These are phyloP conservation scores for Caenorhabditis sulstoni DNA, from an alignment of 2,888 invertebrate species.

Conservation along the genomic window DNA sequence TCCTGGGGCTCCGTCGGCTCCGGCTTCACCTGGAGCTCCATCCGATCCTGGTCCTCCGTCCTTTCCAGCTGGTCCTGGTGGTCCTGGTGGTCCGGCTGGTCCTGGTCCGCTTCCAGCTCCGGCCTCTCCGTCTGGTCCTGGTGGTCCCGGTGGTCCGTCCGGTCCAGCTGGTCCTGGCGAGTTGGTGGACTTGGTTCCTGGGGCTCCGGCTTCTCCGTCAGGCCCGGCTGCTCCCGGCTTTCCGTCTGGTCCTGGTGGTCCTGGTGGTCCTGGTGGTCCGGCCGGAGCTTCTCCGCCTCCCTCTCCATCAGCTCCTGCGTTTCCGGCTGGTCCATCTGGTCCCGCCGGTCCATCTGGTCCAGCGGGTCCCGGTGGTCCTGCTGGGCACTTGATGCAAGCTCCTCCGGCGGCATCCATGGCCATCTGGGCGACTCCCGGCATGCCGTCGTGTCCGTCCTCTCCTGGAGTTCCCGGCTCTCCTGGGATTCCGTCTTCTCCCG, in stretches of 20 bases:
- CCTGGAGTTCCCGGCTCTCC: constrained; percentile 59
- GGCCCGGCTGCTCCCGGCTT: constrained; percentile 60
- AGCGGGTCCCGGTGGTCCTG: constrained; percentile 53
- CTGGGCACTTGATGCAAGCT: constrained; percentile 60
- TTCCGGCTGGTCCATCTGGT: constrained; percentile 61
- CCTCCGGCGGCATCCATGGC: constrained; percentile 57
- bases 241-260: constrained; percentile 62
- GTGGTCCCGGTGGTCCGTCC: constrained; percentile 52
- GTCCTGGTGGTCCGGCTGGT: constrained; percentile 56
- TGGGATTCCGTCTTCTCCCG: constrained; percentile 51
- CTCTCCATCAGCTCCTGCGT: constrained; percentile 60
- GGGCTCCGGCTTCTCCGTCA: constrained; percentile 63
- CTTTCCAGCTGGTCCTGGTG: constrained; percentile 57
- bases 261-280: constrained; percentile 59
- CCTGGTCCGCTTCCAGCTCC: constrained; percentile 57
- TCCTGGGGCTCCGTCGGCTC: constrained; percentile 61
- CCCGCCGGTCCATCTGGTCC: constrained; percentile 62
- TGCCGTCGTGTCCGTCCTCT: constrained; percentile 55
- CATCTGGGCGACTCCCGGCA: constrained; percentile 58
- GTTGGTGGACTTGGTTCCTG: constrained; percentile 50
- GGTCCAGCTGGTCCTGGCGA: constrained; percentile 59
- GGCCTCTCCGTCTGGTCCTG: constrained; percentile 56
- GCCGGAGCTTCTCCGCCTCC: constrained; percentile 42
- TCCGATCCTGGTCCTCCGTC: constrained; percentile 46
- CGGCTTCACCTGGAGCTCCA: constrained; percentile 51